phyloP scores from a whole-genome alignment of 1,140 invertebrate genomes.

The Bombus haemorrhoidalis region DNA sequence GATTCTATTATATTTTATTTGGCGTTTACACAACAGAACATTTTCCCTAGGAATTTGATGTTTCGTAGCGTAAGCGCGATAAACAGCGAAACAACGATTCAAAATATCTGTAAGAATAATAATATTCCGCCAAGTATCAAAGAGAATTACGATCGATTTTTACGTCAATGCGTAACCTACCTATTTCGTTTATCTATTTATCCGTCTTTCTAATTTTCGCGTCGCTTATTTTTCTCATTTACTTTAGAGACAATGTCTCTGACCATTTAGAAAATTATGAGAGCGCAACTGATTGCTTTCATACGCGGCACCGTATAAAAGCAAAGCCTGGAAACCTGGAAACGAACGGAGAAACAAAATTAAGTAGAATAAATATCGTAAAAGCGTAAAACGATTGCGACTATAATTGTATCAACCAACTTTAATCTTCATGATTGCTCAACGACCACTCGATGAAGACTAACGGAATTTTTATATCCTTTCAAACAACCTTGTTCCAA shows the following conservation, averaged over 20 bases:
- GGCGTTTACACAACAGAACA: fast-evolving
- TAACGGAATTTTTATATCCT: background rate
- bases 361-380: background rate
- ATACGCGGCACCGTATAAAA: background rate
- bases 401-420: background rate
- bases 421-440: no score
- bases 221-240: background rate
- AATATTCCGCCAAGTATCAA: background rate
- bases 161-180: background rate
- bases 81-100: background rate
- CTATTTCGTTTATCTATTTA: background rate
- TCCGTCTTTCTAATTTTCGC: background rate
- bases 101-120: background rate
- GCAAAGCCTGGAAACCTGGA: no score
- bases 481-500: background rate
- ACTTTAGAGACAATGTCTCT: background rate
- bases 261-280: background rate
- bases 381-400: background rate
- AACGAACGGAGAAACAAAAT: background rate
- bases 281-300: background rate
- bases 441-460: background rate
- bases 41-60: no score
- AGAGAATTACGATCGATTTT: background rate
- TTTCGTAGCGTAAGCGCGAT: background rate
- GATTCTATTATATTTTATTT: background rate